A percentile compares a stretch with the other conserved stretches of the same genome.
phyloP scores from a whole-genome alignment of 2,888 invertebrate species.

The Biston betularia region DNA sequence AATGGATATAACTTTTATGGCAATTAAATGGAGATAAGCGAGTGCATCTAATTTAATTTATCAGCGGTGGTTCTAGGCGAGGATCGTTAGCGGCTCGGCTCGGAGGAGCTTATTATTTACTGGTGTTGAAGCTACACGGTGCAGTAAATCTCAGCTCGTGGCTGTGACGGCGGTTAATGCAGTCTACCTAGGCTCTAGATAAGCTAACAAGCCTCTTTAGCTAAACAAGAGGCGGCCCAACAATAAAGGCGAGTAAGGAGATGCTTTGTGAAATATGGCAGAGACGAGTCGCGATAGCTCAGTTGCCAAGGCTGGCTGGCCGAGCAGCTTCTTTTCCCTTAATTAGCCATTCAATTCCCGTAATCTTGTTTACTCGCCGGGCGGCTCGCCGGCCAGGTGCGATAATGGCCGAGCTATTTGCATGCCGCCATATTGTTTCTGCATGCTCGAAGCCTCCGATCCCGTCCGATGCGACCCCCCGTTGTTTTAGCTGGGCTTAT shows the following conservation, averaged over 20 bases:
- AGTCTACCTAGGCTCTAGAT: slow-evolving; percentile 80
- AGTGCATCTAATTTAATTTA: slow-evolving; percentile 32
- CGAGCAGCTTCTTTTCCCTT: slow-evolving; percentile 82
- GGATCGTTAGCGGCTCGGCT: slow-evolving; percentile 47
- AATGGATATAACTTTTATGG: slow-evolving; percentile 42
- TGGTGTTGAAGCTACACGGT: slow-evolving; percentile 62
- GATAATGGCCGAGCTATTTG: slow-evolving; percentile 86
- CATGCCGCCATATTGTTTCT: slow-evolving; percentile 86
- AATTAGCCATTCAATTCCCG: slow-evolving; percentile 86
- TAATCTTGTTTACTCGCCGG: slow-evolving; percentile 85
- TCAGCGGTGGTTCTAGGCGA: slow-evolving; percentile 22
- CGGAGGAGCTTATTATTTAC: slow-evolving; percentile 49
- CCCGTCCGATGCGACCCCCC: slow-evolving; percentile 76
- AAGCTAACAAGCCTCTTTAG: slow-evolving; percentile 41
- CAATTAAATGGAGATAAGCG: slow-evolving; percentile 33
- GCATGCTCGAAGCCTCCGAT: slow-evolving; percentile 74
- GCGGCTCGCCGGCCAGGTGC: slow-evolving; percentile 80
- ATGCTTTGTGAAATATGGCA: slow-evolving; percentile 80
- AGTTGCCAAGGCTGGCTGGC: slow-evolving; percentile 54
- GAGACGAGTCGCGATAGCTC: slow-evolving; percentile 81
- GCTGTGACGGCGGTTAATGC: slow-evolving; percentile 76
- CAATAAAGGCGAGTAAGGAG: slow-evolving; percentile 32
- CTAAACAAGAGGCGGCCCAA: slow-evolving; percentile 37
- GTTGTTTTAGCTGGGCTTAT: slow-evolving; percentile 83
- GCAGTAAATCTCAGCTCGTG: slow-evolving; percentile 69